A percentile compares a stretch with the other conserved stretches of the same genome.
phyloP scores from a whole-genome alignment of 2,797 vertebrate species.

The Gallinago stenura region DNA sequence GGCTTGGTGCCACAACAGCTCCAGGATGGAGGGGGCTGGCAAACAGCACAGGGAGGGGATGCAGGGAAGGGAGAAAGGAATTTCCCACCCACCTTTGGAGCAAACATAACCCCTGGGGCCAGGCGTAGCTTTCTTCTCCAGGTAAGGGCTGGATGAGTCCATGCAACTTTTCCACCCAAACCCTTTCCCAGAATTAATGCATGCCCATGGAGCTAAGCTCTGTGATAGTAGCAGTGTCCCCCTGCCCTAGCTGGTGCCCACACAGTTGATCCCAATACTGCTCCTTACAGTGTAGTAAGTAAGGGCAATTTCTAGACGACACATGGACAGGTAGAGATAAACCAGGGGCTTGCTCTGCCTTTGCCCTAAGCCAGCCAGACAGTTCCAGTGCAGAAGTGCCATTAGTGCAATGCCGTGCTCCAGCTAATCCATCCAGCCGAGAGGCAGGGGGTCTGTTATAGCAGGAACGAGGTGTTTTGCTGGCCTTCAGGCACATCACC shows the following conservation, averaged over 20 bases:
- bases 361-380: background rate
- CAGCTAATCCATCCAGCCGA: background rate
- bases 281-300: background rate
- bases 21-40: background rate
- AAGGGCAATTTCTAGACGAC: background rate
- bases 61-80: slow-evolving; percentile 2
- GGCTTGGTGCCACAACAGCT: background rate
- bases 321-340: background rate
- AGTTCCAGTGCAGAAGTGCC: background rate
- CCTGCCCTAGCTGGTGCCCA: background rate
- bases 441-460: background rate
- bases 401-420: background rate
- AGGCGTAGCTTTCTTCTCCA: background rate
- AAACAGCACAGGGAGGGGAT: background rate
- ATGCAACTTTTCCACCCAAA: background rate
- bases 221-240: background rate
- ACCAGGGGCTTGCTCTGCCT: background rate
- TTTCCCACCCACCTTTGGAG: background rate
- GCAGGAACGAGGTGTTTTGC: background rate
- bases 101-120: background rate
- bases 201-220: background rate
- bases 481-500: background rate
- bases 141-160: background rate
- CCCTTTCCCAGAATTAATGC: background rate
- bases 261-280: background rate